Conservation (phyloP, 2,888 invertebrate species). For the Junonia oenone region DNA sequence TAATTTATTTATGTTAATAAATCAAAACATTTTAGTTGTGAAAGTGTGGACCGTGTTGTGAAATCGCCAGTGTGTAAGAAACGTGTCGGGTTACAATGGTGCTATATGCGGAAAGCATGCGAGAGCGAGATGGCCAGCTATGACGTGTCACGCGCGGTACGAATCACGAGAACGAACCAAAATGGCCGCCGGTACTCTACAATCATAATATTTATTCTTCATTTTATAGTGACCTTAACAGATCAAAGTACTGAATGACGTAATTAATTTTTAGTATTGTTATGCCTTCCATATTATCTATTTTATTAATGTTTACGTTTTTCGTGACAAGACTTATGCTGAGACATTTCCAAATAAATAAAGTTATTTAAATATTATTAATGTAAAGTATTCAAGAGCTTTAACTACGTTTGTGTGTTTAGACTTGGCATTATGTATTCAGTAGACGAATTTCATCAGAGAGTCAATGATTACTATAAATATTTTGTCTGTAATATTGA, state of each 20-base stretch:
- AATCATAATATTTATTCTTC: slow-evolving; percentile 80
- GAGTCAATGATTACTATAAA: slow-evolving; percentile 5
- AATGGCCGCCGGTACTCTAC: slow-evolving; percentile 76
- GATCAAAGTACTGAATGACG: slow-evolving; percentile 77
- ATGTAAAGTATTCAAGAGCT: slow-evolving; percentile 50
- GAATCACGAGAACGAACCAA: slow-evolving; percentile 77
- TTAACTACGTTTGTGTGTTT: slow-evolving; percentile 40
- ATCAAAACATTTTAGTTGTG: slow-evolving; percentile 77
- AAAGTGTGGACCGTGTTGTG: slow-evolving; percentile 78
- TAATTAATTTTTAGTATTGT: slow-evolving; percentile 60
- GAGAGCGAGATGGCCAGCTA: slow-evolving; percentile 66
- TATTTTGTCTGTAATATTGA: slow-evolving; percentile 11
- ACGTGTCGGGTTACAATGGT: slow-evolving; percentile 80
- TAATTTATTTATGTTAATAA: slow-evolving; percentile 56
- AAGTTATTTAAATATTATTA: slow-evolving; percentile 34
- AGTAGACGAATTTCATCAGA: slow-evolving; percentile 12
- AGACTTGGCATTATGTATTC: slow-evolving; percentile 13
- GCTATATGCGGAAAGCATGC: slow-evolving; percentile 77
- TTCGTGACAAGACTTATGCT: slow-evolving; percentile 40
- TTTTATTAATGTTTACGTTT: slow-evolving; percentile 38
- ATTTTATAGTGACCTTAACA: slow-evolving; percentile 75
- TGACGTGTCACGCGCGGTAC: slow-evolving; percentile 74
- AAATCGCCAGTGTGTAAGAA: slow-evolving; percentile 77
- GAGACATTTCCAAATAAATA: slow-evolving; percentile 52
- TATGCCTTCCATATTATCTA: slow-evolving; percentile 45